Evolutionary conservation across 2,797 vertebrate genomes (phyloP).

Genomic region (Sciurus vulgaris): DNA sequence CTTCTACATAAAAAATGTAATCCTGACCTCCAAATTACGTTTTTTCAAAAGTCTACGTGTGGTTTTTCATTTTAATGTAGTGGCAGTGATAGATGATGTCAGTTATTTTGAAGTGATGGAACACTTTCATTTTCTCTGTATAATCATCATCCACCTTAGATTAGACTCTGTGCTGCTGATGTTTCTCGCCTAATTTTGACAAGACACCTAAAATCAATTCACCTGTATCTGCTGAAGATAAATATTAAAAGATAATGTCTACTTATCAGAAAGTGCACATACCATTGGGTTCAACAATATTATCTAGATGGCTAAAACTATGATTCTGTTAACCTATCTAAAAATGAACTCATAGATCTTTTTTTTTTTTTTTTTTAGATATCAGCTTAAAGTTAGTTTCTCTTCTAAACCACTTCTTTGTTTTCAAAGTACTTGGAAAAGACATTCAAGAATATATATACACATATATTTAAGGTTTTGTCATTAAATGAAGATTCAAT

Average conservation of each 20-base stretch:
- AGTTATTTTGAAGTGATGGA: constrained; percentile 54
- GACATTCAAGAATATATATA: constrained; percentile 32
- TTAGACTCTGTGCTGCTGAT: constrained; percentile 57
- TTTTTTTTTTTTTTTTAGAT: not conserved
- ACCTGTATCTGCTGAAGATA: constrained; percentile 57
- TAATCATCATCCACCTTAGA: constrained; percentile 54
- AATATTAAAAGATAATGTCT: constrained; percentile 74
- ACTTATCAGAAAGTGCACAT: constrained; percentile 36
- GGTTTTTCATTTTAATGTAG: constrained; percentile 33
- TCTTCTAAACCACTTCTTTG: not conserved
- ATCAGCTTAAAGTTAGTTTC: constrained; percentile 44
- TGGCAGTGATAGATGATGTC: constrained; percentile 36
- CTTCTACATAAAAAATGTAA: constrained; percentile 51
- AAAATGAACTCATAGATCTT: constrained; percentile 22
- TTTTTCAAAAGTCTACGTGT: constrained; percentile 51
- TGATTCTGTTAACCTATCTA: constrained; percentile 24
- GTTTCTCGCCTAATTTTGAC: constrained; percentile 48
- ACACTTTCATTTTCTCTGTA: constrained; percentile 55
- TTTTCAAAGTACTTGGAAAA: constrained; percentile 62
- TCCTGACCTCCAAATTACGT: constrained; percentile 43
- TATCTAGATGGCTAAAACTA: constrained; percentile 62
- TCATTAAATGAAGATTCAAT: constrained; percentile 35
- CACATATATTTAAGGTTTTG: not conserved
- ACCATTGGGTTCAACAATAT: not conserved
- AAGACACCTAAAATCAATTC: constrained; percentile 57